Evolutionary conservation across 35 echinoderm and acorn worm species (phyloP).

Genomic region (Strongylocentrotus purpuratus): DNA sequence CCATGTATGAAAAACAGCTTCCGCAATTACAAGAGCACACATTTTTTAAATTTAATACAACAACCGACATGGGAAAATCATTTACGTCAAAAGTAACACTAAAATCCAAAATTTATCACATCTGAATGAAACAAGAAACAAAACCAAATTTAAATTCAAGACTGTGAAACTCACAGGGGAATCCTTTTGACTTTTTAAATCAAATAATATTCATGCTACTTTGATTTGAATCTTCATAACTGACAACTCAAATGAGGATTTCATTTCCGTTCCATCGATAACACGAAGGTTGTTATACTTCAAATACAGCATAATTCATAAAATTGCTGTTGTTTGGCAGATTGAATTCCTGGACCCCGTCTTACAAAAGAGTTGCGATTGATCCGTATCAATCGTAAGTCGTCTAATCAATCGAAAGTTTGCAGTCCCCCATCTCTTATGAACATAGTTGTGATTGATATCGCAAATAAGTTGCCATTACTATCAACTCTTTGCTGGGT

Average conservation of each 20-base stretch:
- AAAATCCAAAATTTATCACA: too few species aligned
- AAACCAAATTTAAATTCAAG: background rate
- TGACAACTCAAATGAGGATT: background rate
- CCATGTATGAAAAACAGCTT: background rate
- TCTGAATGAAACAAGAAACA: background rate
- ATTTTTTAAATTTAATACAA: background rate
- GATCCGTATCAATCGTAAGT: too few species aligned
- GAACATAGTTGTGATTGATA: too few species aligned
- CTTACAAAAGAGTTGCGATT: too few species aligned
- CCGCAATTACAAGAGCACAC: background rate
- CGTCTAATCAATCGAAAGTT: too few species aligned
- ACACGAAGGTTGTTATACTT: background rate
- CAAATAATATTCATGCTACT: background rate
- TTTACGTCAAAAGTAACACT: too few species aligned
- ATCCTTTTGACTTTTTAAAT: background rate
- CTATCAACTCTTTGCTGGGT: too few species aligned
- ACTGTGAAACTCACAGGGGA: background rate
- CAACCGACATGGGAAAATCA: too few species aligned
- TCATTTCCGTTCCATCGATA: background rate
- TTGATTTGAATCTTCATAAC: background rate
- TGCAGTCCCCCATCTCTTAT: too few species aligned
- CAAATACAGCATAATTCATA: background rate
- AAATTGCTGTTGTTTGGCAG: too few species aligned
- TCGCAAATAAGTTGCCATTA: too few species aligned
- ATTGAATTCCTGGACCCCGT: too few species aligned